phyloP scores from a whole-genome alignment of 2,797 vertebrate species.

The Sardinella longiceps region DNA sequence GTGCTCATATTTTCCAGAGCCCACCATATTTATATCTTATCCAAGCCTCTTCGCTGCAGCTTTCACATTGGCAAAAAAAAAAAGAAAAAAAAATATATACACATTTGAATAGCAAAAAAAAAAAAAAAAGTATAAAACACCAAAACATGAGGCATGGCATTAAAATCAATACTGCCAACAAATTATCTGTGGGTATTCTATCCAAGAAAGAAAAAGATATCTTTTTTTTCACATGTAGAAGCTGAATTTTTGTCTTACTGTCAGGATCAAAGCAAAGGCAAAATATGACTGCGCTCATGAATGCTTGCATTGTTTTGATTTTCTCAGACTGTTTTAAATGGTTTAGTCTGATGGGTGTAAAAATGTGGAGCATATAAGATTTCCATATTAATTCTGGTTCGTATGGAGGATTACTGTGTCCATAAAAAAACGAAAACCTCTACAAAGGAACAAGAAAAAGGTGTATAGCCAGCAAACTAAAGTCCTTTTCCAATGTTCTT shows the following conservation, averaged over 20 bases:
- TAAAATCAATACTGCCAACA: not conserved
- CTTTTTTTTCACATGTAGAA: not conserved
- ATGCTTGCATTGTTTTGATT: not conserved
- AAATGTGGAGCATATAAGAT: not conserved
- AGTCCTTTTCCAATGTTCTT: not conserved
- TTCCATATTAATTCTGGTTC: not conserved
- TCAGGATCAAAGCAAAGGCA: slow-evolving; percentile 7
- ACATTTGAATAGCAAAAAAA: not conserved
- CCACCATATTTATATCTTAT: not conserved
- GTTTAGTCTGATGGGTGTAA: not conserved
- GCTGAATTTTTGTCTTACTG: not conserved
- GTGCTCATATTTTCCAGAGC: not conserved
- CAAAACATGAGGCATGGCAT: not conserved
- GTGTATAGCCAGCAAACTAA: not conserved
- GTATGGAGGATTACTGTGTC: not conserved
- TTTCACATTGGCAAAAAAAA: not conserved
- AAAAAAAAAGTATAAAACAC: not conserved
- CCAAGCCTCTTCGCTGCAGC: not conserved
- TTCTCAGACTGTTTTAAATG: not conserved
- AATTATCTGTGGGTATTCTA: not conserved
- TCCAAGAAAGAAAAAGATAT: not conserved
- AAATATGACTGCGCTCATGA: not conserved
- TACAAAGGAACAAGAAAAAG: slow-evolving; percentile 1
- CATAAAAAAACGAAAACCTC: not conserved
- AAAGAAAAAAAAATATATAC: not conserved